Conservation (phyloP, 2,888 invertebrate genomes). For the Choreutis nemorana region DNA sequence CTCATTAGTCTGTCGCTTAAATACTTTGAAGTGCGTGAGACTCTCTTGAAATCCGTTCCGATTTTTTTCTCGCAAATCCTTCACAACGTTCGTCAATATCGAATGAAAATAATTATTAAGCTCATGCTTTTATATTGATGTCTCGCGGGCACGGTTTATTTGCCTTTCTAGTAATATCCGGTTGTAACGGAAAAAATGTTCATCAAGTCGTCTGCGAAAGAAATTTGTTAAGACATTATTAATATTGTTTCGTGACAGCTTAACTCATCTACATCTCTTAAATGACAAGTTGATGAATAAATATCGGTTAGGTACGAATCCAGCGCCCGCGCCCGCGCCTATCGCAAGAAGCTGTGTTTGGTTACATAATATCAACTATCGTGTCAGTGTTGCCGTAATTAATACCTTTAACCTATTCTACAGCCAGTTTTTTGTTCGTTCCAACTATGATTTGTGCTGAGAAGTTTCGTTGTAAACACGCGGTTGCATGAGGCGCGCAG, state of each 20-base stretch:
- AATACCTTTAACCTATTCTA: slow-evolving; percentile 36
- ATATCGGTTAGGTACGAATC: slow-evolving; percentile 23
- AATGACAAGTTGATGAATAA: slow-evolving; percentile 24
- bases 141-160: neutral
- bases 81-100: too few species aligned
- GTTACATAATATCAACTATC: slow-evolving; percentile 32
- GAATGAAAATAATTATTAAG: neutral
- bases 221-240: slow-evolving; percentile 5
- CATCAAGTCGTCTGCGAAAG: neutral
- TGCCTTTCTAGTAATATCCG: neutral
- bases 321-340: slow-evolving; percentile 13
- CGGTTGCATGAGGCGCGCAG: slow-evolving; percentile 17
- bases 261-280: slow-evolving; percentile 20
- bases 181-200: neutral
- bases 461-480: slow-evolving; percentile 17
- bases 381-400: slow-evolving; percentile 31
- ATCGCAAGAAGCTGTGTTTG: slow-evolving; percentile 20
- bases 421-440: slow-evolving; percentile 35
- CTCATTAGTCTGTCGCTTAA: slow-evolving; percentile 23
- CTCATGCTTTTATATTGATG: slow-evolving; percentile 10
- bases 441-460: slow-evolving; percentile 33
- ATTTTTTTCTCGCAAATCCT: slow-evolving; percentile 3
- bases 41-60: slow-evolving; percentile 17
- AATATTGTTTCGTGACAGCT: slow-evolving; percentile 13
- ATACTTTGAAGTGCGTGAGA: slow-evolving; percentile 26